Evolutionary conservation across 2,888 invertebrate species (phyloP), one percentile per base, ranked within the genome.

Genomic region (Deilephila elpenor): DNA sequence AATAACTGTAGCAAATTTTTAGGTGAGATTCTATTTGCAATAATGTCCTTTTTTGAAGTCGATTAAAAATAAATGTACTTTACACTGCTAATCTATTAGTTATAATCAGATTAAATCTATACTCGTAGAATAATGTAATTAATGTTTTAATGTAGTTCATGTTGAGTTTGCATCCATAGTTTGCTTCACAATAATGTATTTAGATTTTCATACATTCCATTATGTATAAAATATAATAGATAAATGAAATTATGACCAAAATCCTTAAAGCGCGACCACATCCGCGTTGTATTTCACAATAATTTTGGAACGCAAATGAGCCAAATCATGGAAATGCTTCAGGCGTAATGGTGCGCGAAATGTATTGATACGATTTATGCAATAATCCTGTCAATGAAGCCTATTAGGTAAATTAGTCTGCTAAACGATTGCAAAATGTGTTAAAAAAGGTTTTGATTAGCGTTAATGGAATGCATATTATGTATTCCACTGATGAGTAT

Each of bases 301-400:
- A 59, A 76, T 73, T 74, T 71, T 51, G 67, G 20, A n/a, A 72
- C 73, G 71, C 71, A 75, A 76, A 75, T 74, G 71, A 73, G 74
- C 73, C 73, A 71, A 74, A 74, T 64, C 71, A 64, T 72, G 67
- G 59, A 67, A 64, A 72, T 64, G 59, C 73, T 73, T 73, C 70
- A 53, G 70, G n/a, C 73, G 53, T 74, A 75, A 76, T 76, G 70
- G 70, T 70, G 75, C 75, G 71, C 71, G 73, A 72, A 76, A 76
- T 70, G 74, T 74, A 75, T 75, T 74, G 71, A 73, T 75, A 59
- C 71, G 64, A 60, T 59, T 71, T 74, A 72, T 72, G 59, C 71
- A 72, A 74, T 73, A 74, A 73, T 74, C 56, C 59, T 25, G 32
- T 71, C 59, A 73, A 73, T 70, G 29, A 56, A 34, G 32, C 59